Base-by-base conservation (phyloP, 2,888 invertebrate genomes). In the Ophion ellenae region DNA sequence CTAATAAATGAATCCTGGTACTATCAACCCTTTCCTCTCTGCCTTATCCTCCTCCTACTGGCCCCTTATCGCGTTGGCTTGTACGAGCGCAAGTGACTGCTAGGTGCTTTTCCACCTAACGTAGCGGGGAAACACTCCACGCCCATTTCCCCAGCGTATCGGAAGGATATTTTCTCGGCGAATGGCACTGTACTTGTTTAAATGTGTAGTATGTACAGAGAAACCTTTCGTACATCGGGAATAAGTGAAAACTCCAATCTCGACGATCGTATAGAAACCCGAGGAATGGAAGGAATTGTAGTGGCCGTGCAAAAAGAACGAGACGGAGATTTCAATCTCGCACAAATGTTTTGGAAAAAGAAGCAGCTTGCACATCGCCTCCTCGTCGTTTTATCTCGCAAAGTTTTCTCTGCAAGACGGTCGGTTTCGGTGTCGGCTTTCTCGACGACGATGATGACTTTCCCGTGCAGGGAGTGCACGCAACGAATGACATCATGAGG, bases 131-230 rank as follows among this genome's bases (percentile, higher is more conserved):
- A 85, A 74, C 83, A 81, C 83, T 86, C 81, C 11, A 57, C 63
- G 73, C 77, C 77, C 77, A 86, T 86, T 86, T 86, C 83, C 83
- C 86, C 77, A 77, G 81, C 45, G 86, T 81, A 81, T 83, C 80
- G 61, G n/a, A 71, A 77, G 63, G 76, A 71, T 47, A 67, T 61
- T 70, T 79, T 47, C 24, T 14, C 57, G 7, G 45, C 57, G 57
- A 64, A 80, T 66, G 45, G 81, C 36, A 59, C 45, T 57, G 24
- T 9, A 69, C 32, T 53, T 40, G 1, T n/a, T 3, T 40, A 17
- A 20, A 36, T 20, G 20, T 32, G 61, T 47, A 70, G 32, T 61
- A 71, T 53, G 24, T 73, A 73, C 2, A 20, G 9, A 57, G 61
- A 4, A 63, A 11, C n/a, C 47, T 17, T 17, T 2, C 57, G 45